Evolutionary conservation across 2,888 invertebrate species (phyloP), one percentile per base, ranked within the genome.

Genomic region (Papilio gigon): DNA sequence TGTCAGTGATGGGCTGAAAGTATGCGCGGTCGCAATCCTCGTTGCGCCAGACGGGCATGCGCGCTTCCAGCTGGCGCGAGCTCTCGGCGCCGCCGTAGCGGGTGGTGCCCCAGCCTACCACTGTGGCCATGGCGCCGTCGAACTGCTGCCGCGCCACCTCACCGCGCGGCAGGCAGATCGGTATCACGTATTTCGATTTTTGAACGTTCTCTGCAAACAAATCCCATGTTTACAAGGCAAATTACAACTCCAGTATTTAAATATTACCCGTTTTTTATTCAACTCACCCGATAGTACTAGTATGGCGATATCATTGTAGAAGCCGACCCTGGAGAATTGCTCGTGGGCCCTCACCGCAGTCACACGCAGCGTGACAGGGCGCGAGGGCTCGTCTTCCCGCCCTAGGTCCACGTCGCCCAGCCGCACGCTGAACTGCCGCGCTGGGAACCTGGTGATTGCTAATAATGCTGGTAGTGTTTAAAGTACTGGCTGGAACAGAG

Each of bases 261-360:
- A n/a, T n/a, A n/a, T n/a, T n/a, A n/a, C n/a, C n/a, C n/a, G n/a
- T n/a, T n/a, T 14, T 37, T 14, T 65, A 42, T 62, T 35, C 5
- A 12, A 72, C 80, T 80, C 70, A 92, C 92, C 93, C 76, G 94
- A 95, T 30, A 97, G 85, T 73, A 95, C 95, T 53, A 97, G 88
- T n/a, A 97, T 85, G 0, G 98, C 98, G 70, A 99, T 97, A 81
- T 98, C 98, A 76, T 98, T 98, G 85, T 97, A 98, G 85, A 96
- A 98, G n/a, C 98, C 98, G 68, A 97, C 95, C 64, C 97, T 93
- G 9, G 96, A 96, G 90, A 98, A 98, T 80, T 96, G 88, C 22
- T 96, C 95, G 87, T 98, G 98, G 0, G 97, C 96, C 44, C 95
- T 93, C 30, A 97, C 96, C 71, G 95, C 95, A 17, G 93, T 93